Base-by-base conservation (phyloP, 2,797 vertebrate species). In the Enteromius radiatus region DNA sequence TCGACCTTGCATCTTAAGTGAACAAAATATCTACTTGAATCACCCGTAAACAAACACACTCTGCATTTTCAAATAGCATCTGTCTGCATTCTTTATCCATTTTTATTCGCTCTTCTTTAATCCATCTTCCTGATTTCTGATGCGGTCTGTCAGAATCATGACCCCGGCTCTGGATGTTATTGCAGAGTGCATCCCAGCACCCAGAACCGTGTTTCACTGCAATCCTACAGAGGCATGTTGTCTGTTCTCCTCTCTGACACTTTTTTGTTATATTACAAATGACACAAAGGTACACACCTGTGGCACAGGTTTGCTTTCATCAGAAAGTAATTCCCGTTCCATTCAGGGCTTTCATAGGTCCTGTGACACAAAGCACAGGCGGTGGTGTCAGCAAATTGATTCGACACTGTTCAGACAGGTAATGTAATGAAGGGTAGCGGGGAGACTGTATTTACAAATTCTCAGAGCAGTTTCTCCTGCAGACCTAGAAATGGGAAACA, bases 401-500 rank as follows among this genome's bases (percentile, higher is more conserved):
- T 77, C 5, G 28, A 59, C 74, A 70, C 14, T 15, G 28, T 69
- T 78, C 69, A 68, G 59, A 84, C 82, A 65, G 76, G 69, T 79
- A 79, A 80, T 86, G 87, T 87, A 88, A 84, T 88, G 82, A 86
- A 77, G 38, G 73, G 78, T 75, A 36, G 78, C 83, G 15, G 5
- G 81, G 63, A 89, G 23, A 71, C 11, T 65, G 78, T 81, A 64
- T 84, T 82, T 85, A 76, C 64, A 84, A 63, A 84, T 82, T 9
- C 67, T 70, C 78, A 73, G 59, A 77, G 68, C 75, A 76, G 84
- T 84, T 81, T 87, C 63, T 11, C 14, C 71, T 59, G 64, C 54
- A 86, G 71, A 82, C 28, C 41, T 26, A 76, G 33, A 64, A 61
- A 80, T 52, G 64, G 69, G 77, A 76, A 70, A 86, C 85, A 90